Conservation (phyloP, 2,797 vertebrate species). For the Botia almorhae region DNA sequence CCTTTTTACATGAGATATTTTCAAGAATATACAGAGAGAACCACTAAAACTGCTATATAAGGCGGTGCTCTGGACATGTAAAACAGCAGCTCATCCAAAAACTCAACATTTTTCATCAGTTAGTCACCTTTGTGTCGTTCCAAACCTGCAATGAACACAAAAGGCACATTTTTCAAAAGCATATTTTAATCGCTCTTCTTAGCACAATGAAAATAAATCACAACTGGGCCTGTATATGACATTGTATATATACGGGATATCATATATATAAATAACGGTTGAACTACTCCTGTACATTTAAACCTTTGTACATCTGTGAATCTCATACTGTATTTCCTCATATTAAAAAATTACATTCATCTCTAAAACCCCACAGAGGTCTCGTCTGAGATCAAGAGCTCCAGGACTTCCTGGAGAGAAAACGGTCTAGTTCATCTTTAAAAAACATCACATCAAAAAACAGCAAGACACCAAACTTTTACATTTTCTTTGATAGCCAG, state of each 20-base stretch:
- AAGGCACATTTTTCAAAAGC: too few species aligned
- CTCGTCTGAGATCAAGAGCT: slow-evolving; percentile 31
- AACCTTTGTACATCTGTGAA: not conserved
- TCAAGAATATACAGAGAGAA: not conserved
- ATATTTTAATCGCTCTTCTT: too few species aligned
- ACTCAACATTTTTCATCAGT: not conserved
- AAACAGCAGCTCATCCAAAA: not conserved
- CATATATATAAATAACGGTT: not conserved
- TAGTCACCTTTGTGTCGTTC: not conserved
- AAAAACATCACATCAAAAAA: slow-evolving; percentile 35
- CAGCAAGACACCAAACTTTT: slow-evolving; percentile 15
- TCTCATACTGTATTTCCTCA: not conserved
- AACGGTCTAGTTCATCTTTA: slow-evolving; percentile 23
- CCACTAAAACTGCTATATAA: not conserved
- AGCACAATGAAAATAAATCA: too few species aligned
- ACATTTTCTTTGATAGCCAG: not conserved
- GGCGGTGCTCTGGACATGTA: not conserved
- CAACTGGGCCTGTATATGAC: too few species aligned
- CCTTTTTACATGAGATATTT: slow-evolving; percentile 8
- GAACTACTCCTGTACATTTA: not conserved
- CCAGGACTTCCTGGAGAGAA: slow-evolving; percentile 29
- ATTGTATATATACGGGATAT: too few species aligned
- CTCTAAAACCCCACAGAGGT: not conserved
- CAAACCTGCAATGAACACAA: too few species aligned
- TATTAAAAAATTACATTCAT: not conserved